Evolutionary conservation across 1,140 invertebrate species (phyloP).

Genomic region (Bacillus rossius): DNA sequence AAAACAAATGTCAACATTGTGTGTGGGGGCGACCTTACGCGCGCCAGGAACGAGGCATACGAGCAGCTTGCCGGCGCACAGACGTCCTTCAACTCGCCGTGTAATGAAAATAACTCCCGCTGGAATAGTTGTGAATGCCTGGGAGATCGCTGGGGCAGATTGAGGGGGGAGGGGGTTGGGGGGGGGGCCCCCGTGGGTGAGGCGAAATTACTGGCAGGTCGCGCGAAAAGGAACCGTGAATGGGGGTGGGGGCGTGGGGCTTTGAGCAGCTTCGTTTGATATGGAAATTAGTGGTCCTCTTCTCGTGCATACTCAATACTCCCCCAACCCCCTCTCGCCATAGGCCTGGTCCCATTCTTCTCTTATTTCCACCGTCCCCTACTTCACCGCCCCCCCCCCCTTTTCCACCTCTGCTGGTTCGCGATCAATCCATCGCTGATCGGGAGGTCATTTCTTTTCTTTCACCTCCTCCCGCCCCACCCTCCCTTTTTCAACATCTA

Average conservation of each 20-base stretch:
- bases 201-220: conserved; percentile 1
- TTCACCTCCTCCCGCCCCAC: too few relatives aligned
- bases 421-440: conserved; percentile 3
- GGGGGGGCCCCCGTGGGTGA: too few relatives aligned
- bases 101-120: conserved; percentile 19
- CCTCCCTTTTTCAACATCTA: too few relatives aligned
- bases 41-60: too few relatives aligned
- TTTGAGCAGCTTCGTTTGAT: conserved; percentile 15
- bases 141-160: not conserved
- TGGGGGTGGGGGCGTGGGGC: too few relatives aligned
- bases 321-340: not conserved
- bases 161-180: too few relatives aligned
- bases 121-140: conserved; percentile 9
- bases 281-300: conserved; percentile 19
- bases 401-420: not conserved
- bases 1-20: too few relatives aligned
- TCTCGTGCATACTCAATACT: conserved; percentile 14
- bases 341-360: not conserved
- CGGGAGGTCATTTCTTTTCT: not conserved
- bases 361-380: too few relatives aligned
- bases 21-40: too few relatives aligned
- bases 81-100: not conserved
- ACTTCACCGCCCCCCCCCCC: too few relatives aligned
- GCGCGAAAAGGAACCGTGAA: conserved; percentile 18
- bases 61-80: too few relatives aligned